Conservation (phyloP, 1,140 invertebrate genomes). For the Protaetia brevitarsis region DNA sequence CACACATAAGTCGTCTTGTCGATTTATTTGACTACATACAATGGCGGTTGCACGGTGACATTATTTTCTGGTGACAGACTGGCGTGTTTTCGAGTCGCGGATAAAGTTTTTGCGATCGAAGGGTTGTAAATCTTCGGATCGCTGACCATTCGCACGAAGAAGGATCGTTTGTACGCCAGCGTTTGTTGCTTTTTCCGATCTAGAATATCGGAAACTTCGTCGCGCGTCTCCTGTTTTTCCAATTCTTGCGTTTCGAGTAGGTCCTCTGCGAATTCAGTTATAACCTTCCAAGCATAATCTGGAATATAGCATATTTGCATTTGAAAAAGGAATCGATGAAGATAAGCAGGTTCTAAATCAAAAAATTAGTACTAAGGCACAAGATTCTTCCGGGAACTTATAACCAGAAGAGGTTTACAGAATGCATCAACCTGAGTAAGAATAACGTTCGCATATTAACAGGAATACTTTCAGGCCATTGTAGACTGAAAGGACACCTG, state of each 20-base stretch:
- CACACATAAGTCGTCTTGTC: background rate
- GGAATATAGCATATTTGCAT: conserved; percentile 33
- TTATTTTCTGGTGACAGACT: conserved; percentile 46
- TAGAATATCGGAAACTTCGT: conserved; percentile 64
- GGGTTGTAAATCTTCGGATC: conserved; percentile 96
- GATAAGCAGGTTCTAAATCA: no score
- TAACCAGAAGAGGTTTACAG: no score
- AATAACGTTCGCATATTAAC: no score
- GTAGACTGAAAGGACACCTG: no score
- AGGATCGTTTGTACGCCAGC: conserved; percentile 84
- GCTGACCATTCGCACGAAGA: conserved; percentile 95
- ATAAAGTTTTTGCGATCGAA: conserved; percentile 70
- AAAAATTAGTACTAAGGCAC: no score
- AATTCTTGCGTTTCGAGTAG: conserved; percentile 65
- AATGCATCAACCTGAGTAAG: no score
- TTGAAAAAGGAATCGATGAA: no score
- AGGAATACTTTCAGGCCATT: no score
- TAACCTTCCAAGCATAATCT: conserved; percentile 89
- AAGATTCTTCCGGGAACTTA: no score
- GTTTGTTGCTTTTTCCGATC: conserved; percentile 69
- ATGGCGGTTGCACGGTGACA: conserved; percentile 50
- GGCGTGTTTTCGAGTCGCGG: conserved; percentile 53
- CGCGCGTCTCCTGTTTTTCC: conserved; percentile 63
- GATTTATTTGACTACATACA: conserved; percentile 37
- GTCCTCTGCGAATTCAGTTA: conserved; percentile 80